These are phyloP conservation scores for Agonopterix heracliana DNA, from an alignment of 2,888 invertebrate genomes.

Conservation along the genomic window DNA sequence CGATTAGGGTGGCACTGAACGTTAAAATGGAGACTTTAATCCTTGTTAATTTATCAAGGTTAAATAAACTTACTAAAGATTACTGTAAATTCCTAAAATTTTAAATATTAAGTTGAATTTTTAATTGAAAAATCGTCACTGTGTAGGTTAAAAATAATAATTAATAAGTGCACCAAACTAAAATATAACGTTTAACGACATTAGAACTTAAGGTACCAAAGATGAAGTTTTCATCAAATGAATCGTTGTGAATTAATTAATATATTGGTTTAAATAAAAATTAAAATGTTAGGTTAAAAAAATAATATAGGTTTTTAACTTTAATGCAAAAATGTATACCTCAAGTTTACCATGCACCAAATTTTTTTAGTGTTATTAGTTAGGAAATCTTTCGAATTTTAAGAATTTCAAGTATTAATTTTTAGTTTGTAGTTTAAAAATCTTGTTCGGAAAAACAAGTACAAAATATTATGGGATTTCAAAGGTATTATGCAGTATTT, in stretches of 20 bases:
- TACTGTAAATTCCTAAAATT: too few species aligned
- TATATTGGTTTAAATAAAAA: slow-evolving; percentile 36
- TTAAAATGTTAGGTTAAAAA: slow-evolving; percentile 28
- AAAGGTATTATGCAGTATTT: slow-evolving; percentile 26
- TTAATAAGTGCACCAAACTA: slow-evolving; percentile 52
- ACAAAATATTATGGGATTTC: slow-evolving; percentile 12
- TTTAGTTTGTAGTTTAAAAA: slow-evolving; percentile 30
- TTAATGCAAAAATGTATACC: slow-evolving; percentile 56
- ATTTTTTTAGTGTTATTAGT: slow-evolving; percentile 59
- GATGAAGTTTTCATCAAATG: slow-evolving; percentile 72
- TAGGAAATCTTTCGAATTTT: slow-evolving; percentile 28
- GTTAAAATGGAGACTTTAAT: too few species aligned
- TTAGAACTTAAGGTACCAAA: slow-evolving; percentile 63
- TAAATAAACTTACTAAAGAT: too few species aligned
- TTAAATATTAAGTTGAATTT: too few species aligned
- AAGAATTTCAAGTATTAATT: slow-evolving; percentile 56
- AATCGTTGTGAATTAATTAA: slow-evolving; percentile 56
- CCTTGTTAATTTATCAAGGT: too few species aligned
- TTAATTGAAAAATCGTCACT: too few species aligned
- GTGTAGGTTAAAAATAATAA: too few species aligned
- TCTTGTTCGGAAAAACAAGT: slow-evolving; percentile 26
- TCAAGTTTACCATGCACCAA: slow-evolving; percentile 75
- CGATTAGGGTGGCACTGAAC: too few species aligned
- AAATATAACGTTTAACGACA: slow-evolving; percentile 49
- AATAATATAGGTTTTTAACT: slow-evolving; percentile 26